These are phyloP conservation scores for Chaenodraco wilsoni DNA, from an alignment of 2,797 vertebrate species.

Conservation along the genomic window DNA sequence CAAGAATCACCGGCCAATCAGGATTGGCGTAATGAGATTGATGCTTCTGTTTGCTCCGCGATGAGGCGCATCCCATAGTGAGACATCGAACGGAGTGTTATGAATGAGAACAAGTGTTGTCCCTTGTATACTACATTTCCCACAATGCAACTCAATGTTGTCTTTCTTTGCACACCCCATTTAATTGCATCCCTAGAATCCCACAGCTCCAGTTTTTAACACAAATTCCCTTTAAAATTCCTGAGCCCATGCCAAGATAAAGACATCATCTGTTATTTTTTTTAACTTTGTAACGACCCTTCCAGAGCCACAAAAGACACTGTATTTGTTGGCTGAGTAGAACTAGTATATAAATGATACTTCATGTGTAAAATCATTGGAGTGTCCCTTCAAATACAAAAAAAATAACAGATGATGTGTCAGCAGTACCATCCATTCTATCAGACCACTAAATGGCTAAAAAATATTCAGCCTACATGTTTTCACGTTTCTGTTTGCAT, in stretches of 20 bases:
- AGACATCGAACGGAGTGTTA: no score
- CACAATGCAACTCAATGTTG: not conserved
- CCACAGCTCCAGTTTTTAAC: not conserved
- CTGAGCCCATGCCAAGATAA: not conserved
- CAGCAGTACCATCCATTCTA: not conserved
- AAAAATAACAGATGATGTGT: not conserved
- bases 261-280: not conserved
- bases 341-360: conserved; percentile 4
- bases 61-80: no score
- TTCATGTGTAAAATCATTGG: not conserved
- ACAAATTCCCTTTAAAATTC: not conserved
- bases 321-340: not conserved
- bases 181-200: not conserved
- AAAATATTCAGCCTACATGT: not conserved
- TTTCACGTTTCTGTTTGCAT: not conserved
- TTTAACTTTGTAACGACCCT: conserved; percentile 7
- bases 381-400: conserved; percentile 15
- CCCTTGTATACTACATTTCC: not conserved
- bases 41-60: no score
- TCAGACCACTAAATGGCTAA: not conserved
- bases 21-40: no score
- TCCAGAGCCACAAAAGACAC: not conserved
- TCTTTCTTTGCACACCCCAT: not conserved
- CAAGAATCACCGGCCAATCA: no score
- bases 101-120: not conserved